Evolutionary conservation across 2,888 invertebrate species (phyloP).

Genomic region (Drosophila colorata): DNA sequence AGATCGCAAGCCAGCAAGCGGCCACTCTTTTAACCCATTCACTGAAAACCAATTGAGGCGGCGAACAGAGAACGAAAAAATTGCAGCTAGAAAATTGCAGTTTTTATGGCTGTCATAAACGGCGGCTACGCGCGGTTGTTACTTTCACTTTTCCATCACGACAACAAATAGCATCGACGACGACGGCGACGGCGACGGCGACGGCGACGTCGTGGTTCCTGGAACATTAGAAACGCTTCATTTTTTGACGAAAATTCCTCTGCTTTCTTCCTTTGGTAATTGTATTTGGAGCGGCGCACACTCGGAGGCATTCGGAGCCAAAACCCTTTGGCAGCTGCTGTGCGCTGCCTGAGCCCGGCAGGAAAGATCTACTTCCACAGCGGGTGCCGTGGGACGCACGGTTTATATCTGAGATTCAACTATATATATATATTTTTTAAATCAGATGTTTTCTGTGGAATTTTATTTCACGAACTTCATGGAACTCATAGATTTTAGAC

Average conservation of each 20-base stretch:
- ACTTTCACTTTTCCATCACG: conserved; percentile 70
- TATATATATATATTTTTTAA: not conserved
- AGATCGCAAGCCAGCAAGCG: conserved; percentile 21
- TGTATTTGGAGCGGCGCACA: conserved; percentile 68
- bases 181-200: not conserved
- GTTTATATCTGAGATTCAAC: not conserved
- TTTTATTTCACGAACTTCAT: too few relatives aligned
- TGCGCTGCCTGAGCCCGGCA: conserved; percentile 35
- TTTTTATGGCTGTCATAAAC: conserved; percentile 80
- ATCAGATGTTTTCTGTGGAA: too few relatives aligned
- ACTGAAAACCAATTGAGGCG: conserved; percentile 25
- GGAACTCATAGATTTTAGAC: too few relatives aligned
- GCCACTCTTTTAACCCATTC: conserved; percentile 63
- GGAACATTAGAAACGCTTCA: conserved; percentile 70
- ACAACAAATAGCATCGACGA: conserved; percentile 12
- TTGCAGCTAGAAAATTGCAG: conserved; percentile 65
- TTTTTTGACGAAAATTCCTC: conserved; percentile 52
- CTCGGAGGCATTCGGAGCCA: conserved; percentile 8
- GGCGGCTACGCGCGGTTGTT: conserved; percentile 37
- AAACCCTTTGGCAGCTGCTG: conserved; percentile 63
- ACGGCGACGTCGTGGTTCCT: conserved; percentile 42
- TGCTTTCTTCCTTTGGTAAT: conserved; percentile 50
- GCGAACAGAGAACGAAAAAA: conserved; percentile 10
- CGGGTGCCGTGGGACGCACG: conserved; percentile 39
- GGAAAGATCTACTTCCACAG: conserved; percentile 70